Evolutionary conservation across 2,113 vertebrate species (phyloP).

Genomic region (Orthonyx spaldingii): DNA sequence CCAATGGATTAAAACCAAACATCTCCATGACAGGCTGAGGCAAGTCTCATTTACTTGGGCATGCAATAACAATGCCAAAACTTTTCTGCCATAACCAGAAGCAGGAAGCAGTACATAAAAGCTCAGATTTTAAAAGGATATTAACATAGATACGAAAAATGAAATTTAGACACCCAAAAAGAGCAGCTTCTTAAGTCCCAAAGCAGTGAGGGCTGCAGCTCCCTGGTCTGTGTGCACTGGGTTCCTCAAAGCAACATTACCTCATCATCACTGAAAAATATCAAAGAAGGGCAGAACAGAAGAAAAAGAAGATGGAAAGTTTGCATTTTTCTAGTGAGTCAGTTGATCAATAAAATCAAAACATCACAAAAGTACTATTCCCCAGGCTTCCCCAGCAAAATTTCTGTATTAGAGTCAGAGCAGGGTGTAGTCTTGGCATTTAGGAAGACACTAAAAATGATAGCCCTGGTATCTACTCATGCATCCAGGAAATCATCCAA

Average conservation of each 20-base stretch:
- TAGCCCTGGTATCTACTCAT: neutral
- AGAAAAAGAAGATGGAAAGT: neutral
- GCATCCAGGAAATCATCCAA: neutral
- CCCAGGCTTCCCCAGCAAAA: neutral
- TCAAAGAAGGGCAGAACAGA: neutral
- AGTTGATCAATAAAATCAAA: neutral
- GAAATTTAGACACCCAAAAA: neutral
- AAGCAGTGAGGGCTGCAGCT: neutral
- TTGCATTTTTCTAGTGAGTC: neutral
- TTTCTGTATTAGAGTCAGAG: neutral
- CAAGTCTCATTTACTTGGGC: neutral
- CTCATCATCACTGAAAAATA: neutral
- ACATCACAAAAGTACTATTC: neutral
- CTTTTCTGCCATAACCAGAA: neutral
- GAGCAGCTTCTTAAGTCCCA: neutral
- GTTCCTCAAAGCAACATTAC: neutral
- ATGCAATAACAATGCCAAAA: neutral
- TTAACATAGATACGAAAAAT: neutral
- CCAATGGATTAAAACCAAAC: constrained; percentile 18
- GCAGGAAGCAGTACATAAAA: neutral
- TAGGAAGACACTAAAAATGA: neutral
- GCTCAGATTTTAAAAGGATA: neutral
- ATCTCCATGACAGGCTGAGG: neutral
- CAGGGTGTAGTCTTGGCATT: neutral
- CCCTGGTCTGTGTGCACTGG: neutral